Percentiles rank a stretch among this genome's conserved stretches.
These are phyloP conservation scores for Calameuta filiformis DNA, from an alignment of 2,888 invertebrate species.

Conservation along the genomic window DNA sequence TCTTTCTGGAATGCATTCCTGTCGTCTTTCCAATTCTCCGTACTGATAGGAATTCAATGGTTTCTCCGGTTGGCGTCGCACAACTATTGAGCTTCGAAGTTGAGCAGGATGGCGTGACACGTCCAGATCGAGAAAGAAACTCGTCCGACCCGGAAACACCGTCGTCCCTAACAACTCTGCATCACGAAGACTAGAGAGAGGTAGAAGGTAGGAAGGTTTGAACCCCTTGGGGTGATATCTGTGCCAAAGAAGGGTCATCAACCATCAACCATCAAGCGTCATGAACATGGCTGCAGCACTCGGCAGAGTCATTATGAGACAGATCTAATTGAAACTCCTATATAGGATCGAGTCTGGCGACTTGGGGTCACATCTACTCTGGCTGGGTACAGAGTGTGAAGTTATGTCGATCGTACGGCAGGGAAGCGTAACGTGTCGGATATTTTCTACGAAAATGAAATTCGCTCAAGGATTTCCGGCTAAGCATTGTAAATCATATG, in stretches of 20 bases:
- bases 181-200: constrained; percentile 50
- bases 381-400: too few relatives aligned
- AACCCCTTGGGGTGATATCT: constrained; percentile 36
- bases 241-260: constrained; percentile 45
- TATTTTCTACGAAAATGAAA: too few relatives aligned
- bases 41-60: too few relatives aligned
- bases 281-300: constrained; percentile 20
- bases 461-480: too few relatives aligned
- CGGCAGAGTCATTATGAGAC: constrained; percentile 46
- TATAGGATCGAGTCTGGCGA: too few relatives aligned
- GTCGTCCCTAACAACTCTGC: constrained; percentile 45
- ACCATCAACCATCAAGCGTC: constrained; percentile 40
- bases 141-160: constrained; percentile 28
- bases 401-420: too few relatives aligned
- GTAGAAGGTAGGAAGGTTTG: constrained; percentile 27
- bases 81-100: background rate
- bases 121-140: constrained; percentile 14
- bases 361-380: too few relatives aligned
- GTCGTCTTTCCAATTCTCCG: too few relatives aligned
- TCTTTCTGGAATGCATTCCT: too few relatives aligned
- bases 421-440: too few relatives aligned
- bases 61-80: too few relatives aligned
- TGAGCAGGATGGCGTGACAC: constrained; percentile 26
- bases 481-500: too few relatives aligned
- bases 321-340: constrained; percentile 55